Conservation (phyloP, 2,888 invertebrate species). For the Cheilosia grossa region DNA sequence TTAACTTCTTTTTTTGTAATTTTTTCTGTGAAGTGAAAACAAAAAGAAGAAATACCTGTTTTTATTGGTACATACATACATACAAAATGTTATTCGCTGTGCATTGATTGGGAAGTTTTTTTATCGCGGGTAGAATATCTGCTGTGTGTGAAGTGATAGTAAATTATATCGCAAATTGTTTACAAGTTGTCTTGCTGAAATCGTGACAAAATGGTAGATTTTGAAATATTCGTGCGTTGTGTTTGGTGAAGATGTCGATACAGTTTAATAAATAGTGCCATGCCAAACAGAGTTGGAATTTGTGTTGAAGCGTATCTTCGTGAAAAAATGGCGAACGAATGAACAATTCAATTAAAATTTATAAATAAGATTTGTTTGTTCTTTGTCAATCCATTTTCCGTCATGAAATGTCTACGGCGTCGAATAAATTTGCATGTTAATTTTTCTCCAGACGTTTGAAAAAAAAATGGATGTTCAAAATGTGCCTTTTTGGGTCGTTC, state of each 20-base stretch:
- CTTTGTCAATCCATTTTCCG: no score
- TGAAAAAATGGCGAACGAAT: conserved; percentile 35
- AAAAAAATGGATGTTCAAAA: no score
- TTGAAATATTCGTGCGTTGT: conserved; percentile 40
- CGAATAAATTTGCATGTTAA: no score
- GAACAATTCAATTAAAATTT: not conserved
- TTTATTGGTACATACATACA: conserved; percentile 1
- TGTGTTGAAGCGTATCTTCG: conserved; percentile 2
- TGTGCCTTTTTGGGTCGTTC: no score
- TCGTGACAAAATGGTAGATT: conserved; percentile 67
- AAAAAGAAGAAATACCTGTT: conserved; percentile 62
- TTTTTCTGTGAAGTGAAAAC: conserved; percentile 25
- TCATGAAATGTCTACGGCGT: no score
- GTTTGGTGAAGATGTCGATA: conserved; percentile 9
- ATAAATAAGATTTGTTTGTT: not conserved
- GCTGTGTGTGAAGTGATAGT: not conserved
- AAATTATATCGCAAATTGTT: conserved; percentile 38
- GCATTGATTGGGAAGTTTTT: not conserved
- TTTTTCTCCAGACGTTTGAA: no score
- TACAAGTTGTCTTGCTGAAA: conserved; percentile 32
- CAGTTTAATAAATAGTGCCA: conserved; percentile 24
- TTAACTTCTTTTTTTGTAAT: conserved; percentile 19
- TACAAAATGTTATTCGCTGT: conserved; percentile 7
- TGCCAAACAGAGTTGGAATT: not conserved
- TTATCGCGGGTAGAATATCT: not conserved